Percentiles rank a stretch among this genome's conserved stretches.
Evolutionary conservation across 1,140 invertebrate genomes (phyloP).

Genomic region (Babylonia areolata): DNA sequence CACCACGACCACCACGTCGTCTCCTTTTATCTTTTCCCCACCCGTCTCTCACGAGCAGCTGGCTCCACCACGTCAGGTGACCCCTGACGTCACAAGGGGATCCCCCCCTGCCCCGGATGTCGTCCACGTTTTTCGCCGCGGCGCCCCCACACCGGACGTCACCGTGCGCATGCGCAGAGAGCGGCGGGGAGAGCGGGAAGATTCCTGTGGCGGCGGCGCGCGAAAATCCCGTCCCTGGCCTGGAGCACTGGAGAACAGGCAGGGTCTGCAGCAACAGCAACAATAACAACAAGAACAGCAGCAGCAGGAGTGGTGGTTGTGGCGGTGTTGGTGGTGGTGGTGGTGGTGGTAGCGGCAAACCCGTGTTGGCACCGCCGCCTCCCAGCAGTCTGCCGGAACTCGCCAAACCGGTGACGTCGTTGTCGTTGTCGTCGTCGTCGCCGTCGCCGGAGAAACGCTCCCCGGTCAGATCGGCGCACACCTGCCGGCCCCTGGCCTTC

Average conservation of each 20-base stretch:
- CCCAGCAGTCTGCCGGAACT: background rate
- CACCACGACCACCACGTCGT: background rate
- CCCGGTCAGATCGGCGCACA: background rate
- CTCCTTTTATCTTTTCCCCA: background rate
- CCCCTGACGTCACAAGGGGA: background rate
- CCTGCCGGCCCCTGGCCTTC: background rate
- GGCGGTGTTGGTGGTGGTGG: too few species aligned
- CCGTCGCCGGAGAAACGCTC: background rate
- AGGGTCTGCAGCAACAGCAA: background rate
- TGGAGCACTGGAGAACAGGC: too few species aligned
- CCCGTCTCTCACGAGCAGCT: background rate
- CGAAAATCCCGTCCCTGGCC: too few species aligned
- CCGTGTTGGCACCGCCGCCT: background rate
- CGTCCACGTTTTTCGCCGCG: conserved; percentile 3
- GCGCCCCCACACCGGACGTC: background rate
- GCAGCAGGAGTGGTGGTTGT: background rate
- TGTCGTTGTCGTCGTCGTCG: too few species aligned
- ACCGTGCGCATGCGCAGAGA: conserved; percentile 13
- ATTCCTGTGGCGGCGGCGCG: background rate
- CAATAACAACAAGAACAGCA: background rate
- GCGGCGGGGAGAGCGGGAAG: background rate
- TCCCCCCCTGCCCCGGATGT: background rate
- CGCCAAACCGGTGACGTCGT: background rate
- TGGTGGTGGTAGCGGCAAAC: too few species aligned
- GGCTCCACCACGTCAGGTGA: background rate